A percentile compares a stretch with the other conserved stretches of the same genome.
These are phyloP conservation scores for Orthonychiurus folsomi DNA, from an alignment of 2,888 invertebrate genomes.

Conservation along the genomic window DNA sequence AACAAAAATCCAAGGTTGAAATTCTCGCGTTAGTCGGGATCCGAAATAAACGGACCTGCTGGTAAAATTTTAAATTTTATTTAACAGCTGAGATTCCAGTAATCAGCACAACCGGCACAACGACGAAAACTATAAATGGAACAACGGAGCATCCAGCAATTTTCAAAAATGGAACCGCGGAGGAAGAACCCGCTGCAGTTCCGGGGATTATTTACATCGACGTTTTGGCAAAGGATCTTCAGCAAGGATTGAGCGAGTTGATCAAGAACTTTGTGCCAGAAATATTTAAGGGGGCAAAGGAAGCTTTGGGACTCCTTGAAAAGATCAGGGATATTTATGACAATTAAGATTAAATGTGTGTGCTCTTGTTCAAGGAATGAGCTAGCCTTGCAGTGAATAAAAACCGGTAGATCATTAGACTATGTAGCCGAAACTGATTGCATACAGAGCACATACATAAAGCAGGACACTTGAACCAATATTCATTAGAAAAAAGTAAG, in stretches of 20 bases:
- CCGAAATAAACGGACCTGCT: too few species aligned
- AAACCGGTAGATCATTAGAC: too few species aligned
- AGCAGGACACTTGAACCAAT: too few species aligned
- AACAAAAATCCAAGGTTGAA: too few species aligned
- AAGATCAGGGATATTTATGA: slow-evolving; percentile 21
- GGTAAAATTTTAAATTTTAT: too few species aligned
- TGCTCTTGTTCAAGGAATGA: too few species aligned
- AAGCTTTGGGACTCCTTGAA: slow-evolving; percentile 28
- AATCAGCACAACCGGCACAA: neutral
- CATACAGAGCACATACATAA: too few species aligned
- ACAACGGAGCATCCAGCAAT: neutral
- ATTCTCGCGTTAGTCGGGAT: too few species aligned
- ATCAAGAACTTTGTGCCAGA: slow-evolving; percentile 27
- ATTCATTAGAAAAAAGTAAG: too few species aligned
- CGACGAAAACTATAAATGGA: neutral
- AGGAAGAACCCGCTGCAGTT: slow-evolving; percentile 14
- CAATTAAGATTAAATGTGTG: neutral
- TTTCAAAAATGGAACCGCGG: slow-evolving; percentile 12
- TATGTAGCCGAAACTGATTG: too few species aligned
- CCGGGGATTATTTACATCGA: slow-evolving; percentile 11
- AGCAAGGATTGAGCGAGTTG: slow-evolving; percentile 10
- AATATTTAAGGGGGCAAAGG: slow-evolving; percentile 31
- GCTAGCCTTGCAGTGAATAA: too few species aligned
- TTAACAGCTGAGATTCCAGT: slow-evolving; percentile 4
- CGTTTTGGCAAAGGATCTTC: slow-evolving; percentile 7